A percentile compares a stretch with the other conserved stretches of the same genome.
Conservation (phyloP, 2,888 invertebrate species). For the Eueremaeus valkanovi region DNA sequence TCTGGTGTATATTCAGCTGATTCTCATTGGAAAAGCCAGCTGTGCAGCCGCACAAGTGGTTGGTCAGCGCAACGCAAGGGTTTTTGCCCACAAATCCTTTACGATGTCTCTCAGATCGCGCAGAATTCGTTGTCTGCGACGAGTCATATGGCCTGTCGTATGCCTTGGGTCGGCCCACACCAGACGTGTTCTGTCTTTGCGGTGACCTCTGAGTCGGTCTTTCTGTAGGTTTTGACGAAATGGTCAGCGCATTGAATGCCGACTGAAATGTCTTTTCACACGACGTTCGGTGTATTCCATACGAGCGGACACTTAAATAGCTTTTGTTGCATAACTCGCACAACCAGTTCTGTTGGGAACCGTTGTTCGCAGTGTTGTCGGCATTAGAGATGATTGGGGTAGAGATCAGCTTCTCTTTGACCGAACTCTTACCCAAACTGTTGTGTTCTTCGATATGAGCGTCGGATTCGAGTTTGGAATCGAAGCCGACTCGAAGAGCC, state of each 20-base stretch:
- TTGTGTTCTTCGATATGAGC: slow-evolving; percentile 10
- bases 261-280: background rate
- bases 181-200: background rate
- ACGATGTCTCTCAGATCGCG: slow-evolving; percentile 28
- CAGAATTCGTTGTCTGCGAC: slow-evolving; percentile 25
- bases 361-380: background rate
- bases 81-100: slow-evolving; percentile 39
- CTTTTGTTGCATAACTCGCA: slow-evolving; percentile 7
- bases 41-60: slow-evolving; percentile 36
- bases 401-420: background rate
- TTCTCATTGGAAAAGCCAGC: slow-evolving; percentile 13
- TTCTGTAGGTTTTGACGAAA: background rate
- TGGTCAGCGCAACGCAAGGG: slow-evolving; percentile 36
- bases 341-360: background rate
- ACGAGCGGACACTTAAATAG: slow-evolving; percentile 8
- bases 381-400: background rate
- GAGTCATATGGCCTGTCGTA: too few relatives aligned
- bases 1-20: slow-evolving; percentile 34
- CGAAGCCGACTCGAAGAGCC: background rate
- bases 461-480: background rate
- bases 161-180: slow-evolving; percentile 10
- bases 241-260: background rate
- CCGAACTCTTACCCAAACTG: background rate
- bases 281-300: slow-evolving; percentile 25
- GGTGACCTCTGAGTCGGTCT: background rate